A percentile compares a stretch with the other conserved stretches of the same genome.
Evolutionary conservation across 2,797 vertebrate genomes (phyloP).

Genomic region (Dicrostonyx torquatus): DNA sequence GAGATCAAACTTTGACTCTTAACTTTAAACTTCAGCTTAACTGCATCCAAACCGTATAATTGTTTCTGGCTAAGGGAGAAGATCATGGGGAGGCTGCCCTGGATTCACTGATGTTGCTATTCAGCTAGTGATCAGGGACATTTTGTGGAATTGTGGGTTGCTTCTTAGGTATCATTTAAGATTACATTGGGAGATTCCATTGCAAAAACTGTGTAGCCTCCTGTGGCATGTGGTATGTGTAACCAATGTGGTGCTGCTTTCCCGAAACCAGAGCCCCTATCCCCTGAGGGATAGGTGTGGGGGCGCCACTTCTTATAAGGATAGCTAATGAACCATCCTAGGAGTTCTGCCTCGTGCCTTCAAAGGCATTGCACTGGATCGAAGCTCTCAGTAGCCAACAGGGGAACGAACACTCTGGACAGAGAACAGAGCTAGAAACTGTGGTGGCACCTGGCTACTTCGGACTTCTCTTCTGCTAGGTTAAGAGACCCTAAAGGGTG

Average conservation of each 20-base stretch:
- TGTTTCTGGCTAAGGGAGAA: not conserved
- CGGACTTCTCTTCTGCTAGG: not conserved
- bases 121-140: rapidly evolving
- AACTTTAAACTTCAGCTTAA: not conserved
- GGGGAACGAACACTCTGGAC: not conserved
- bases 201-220: not conserved
- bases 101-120: not conserved
- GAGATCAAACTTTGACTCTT: not conserved
- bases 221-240: too few species aligned
- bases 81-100: too few species aligned
- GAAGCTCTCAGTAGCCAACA: not conserved
- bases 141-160: not conserved
- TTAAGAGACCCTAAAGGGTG: not conserved
- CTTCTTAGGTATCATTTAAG: not conserved
- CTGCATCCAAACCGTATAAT: not conserved
- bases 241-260: rapidly evolving
- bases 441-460: not conserved
- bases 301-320: too few species aligned
- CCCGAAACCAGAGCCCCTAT: not conserved
- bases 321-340: not conserved
- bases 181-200: rapidly evolving
- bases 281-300: not conserved
- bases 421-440: not conserved
- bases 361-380: not conserved
- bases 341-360: not conserved